Evolutionary conservation across 1,140 invertebrate species (phyloP).

Genomic region (Hirudo medicinalis): DNA sequence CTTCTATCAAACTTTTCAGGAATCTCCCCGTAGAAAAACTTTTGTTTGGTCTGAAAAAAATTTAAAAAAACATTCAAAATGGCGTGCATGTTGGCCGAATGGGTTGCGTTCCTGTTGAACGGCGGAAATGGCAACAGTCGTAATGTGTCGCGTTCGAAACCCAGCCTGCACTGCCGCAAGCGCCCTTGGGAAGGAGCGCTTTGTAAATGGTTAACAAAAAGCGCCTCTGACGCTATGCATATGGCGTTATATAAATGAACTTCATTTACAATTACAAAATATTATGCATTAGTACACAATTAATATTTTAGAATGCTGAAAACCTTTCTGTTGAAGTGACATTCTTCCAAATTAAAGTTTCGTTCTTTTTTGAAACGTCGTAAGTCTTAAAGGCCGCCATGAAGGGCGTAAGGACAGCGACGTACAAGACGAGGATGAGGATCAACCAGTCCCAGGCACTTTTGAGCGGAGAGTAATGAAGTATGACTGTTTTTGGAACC

Average conservation of each 20-base stretch:
- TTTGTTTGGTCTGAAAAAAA: conserved; percentile 19
- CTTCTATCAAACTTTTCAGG: conserved; percentile 7
- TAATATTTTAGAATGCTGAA: neutral
- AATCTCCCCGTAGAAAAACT: conserved; percentile 2
- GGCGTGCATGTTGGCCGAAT: neutral
- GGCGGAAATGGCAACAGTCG: too few relatives aligned
- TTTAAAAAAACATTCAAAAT: neutral
- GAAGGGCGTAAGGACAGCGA: conserved; percentile 91
- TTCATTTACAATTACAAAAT: neutral
- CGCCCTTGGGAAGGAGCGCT: too few relatives aligned
- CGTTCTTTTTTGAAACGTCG: conserved; percentile 42
- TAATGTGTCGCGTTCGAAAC: too few relatives aligned
- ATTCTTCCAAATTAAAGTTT: neutral
- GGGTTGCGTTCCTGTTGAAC: too few relatives aligned
- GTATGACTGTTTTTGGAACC: conserved; percentile 51
- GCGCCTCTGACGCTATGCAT: too few relatives aligned
- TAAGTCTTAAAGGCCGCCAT: conserved; percentile 85
- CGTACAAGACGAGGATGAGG: conserved; percentile 83
- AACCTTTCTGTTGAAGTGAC: neutral
- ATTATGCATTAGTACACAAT: too few relatives aligned
- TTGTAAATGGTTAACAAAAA: too few relatives aligned
- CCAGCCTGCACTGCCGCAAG: too few relatives aligned
- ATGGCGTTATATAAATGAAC: too few relatives aligned
- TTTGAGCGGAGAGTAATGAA: conserved; percentile 93
- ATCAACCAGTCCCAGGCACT: conserved; percentile 96